Evolutionary conservation across 2,797 vertebrate genomes (phyloP).

Genomic region (Loriculus beryllinus): DNA sequence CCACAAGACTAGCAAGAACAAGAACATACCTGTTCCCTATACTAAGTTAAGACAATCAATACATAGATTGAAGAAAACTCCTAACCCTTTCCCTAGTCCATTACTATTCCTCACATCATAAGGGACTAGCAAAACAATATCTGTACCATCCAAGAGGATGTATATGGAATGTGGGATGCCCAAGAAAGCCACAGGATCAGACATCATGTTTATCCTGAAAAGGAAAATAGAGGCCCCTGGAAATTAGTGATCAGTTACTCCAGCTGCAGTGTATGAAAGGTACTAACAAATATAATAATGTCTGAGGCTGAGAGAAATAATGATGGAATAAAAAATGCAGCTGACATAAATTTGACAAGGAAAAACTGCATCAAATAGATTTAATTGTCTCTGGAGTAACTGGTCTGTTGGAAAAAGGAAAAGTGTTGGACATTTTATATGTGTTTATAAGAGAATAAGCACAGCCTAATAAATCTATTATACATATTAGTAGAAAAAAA

Average conservation of each 20-base stretch:
- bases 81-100: no score
- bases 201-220: neutral
- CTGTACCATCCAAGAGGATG: neutral
- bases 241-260: neutral
- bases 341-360: neutral
- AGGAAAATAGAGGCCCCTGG: neutral
- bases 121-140: neutral
- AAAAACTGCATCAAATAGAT: neutral
- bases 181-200: neutral
- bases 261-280: neutral
- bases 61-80: no score
- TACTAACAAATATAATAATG: neutral
- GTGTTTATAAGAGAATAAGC: neutral
- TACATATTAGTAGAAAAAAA: neutral
- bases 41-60: no score
- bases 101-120: no score
- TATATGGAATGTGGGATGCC: neutral
- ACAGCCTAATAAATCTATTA: neutral
- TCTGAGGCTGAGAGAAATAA: neutral
- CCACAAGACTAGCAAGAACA: no score
- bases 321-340: neutral
- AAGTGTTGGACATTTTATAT: neutral
- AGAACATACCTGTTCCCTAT: no score
- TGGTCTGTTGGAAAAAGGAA: neutral
- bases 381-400: neutral